Base-by-base conservation (phyloP, 2,797 vertebrate genomes). In the Eleutherodactylus coqui region DNA sequence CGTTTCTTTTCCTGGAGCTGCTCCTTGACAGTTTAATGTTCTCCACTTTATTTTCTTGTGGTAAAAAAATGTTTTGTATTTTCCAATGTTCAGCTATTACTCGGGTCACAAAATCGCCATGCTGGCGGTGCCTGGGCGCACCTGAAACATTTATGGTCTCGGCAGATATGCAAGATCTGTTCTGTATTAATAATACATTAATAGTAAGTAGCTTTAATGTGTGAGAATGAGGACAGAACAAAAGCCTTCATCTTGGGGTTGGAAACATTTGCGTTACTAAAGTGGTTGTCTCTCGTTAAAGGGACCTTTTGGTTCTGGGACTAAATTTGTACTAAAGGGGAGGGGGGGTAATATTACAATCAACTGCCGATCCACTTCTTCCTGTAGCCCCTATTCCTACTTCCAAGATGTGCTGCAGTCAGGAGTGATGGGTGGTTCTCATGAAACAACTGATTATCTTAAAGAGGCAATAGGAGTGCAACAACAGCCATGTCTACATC, bases 11-110 rank as follows among this genome's bases (percentile, higher is more conserved):
- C 81, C 64, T 84, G 41, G 67, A 79, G 64, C 81, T 83, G 64
- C 76, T 72, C 76, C 80, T 81, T 84, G 86, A 87, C 86, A 84
- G 76, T 84, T 87, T 87, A 87, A 87, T 87, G 86, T 84, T 84
- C 82, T 80, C 51, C 69, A 80, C 75, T 84, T 80, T 87, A 87
- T 84, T 84, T 84, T 79, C 76, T 53, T 43, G 69, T 75, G 76
- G 86, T 84, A 79, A 84, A 76, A 80, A 81, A 79, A 87, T 80
- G 82, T 84, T 87, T 87, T 70, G 79, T 84, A 84, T 87, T 87
- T 87, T 87, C 69, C 69, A 69, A n/a, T 80, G 86, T 84, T 60
- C 55, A 41, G 69, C 76, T 75, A 84, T 84, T 84, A 84, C 82
- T 47, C 34, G 67, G 82, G 69, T 58, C 77, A 84, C 84, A 87